A percentile compares a stretch with the other conserved stretches of the same genome.
Evolutionary conservation across 2,888 invertebrate genomes (phyloP).

Genomic region (Danaus chrysippus): DNA sequence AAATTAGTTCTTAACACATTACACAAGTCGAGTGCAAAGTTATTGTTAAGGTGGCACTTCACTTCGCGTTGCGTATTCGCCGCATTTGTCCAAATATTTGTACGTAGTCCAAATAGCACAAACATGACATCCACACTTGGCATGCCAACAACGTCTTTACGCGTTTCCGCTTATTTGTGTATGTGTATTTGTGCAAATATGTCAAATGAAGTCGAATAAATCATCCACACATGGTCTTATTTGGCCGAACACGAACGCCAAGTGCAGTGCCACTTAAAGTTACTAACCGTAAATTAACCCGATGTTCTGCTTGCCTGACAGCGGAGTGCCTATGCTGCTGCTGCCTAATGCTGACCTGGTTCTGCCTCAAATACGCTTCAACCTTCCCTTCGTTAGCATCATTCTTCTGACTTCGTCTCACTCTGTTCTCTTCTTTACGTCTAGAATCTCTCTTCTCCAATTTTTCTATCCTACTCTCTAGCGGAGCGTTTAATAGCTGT

Average conservation of each 20-base stretch:
- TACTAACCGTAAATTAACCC: slow-evolving; percentile 68
- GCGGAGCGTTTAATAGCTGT: slow-evolving; percentile 45
- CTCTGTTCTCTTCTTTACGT: slow-evolving; percentile 45
- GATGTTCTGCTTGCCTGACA: slow-evolving; percentile 71
- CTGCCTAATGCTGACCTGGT: slow-evolving; percentile 71
- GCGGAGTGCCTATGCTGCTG: slow-evolving; percentile 71
- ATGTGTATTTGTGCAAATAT: too few relatives aligned
- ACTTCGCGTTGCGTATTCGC: too few relatives aligned
- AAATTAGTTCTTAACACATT: not conserved
- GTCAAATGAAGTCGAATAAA: too few relatives aligned
- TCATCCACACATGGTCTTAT: too few relatives aligned
- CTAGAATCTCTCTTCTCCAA: slow-evolving; percentile 50
- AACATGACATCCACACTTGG: too few relatives aligned
- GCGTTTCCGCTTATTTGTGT: too few relatives aligned
- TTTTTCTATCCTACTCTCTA: slow-evolving; percentile 52
- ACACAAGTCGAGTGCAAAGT: not conserved
- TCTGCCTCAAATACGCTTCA: slow-evolving; percentile 71
- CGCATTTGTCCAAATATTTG: too few relatives aligned
- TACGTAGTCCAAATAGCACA: too few relatives aligned
- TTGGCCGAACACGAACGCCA: too few relatives aligned
- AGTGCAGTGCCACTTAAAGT: not conserved
- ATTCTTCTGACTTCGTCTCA: slow-evolving; percentile 48
- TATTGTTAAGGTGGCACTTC: too few relatives aligned
- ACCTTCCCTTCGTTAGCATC: slow-evolving; percentile 64
- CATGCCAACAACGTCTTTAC: too few relatives aligned